Conservation (phyloP, 1,140 invertebrate genomes). For the Hypsibius dujardini region DNA sequence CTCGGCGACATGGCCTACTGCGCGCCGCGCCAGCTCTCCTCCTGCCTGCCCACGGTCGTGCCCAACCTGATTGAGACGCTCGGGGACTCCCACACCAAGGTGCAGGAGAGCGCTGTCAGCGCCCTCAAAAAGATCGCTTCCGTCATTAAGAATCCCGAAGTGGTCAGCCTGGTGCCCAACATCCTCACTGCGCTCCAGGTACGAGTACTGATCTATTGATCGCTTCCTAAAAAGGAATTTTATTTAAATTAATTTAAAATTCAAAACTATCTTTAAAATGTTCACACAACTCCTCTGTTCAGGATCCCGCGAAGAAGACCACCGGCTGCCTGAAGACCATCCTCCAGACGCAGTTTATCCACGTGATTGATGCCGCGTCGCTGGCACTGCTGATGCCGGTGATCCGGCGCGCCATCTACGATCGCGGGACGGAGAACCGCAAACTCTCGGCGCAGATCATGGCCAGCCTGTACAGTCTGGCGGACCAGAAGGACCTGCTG, state of each 20-base stretch:
- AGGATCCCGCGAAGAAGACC: slow-evolving; percentile 91
- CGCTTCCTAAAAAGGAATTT: too few species aligned
- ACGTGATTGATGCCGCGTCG: slow-evolving; percentile 96
- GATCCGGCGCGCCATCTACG: slow-evolving; percentile 85
- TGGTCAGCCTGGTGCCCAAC: slow-evolving; percentile 64
- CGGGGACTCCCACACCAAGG: slow-evolving; percentile 89
- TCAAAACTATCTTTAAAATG: too few species aligned
- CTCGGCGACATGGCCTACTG: slow-evolving; percentile 94
- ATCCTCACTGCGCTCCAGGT: slow-evolving; percentile 72
- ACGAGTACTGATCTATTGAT: too few species aligned
- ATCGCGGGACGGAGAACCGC: slow-evolving; percentile 84
- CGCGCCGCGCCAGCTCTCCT: slow-evolving; percentile 92
- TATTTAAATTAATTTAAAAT: too few species aligned
- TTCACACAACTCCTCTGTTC: too few species aligned
- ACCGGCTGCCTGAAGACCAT: slow-evolving; percentile 73
- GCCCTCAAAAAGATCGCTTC: slow-evolving; percentile 89
- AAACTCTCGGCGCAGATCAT: slow-evolving; percentile 98
- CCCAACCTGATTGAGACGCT: slow-evolving; percentile 94
- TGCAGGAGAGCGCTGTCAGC: slow-evolving; percentile 86
- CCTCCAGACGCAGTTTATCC: slow-evolving; percentile 91
- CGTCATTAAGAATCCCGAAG: slow-evolving; percentile 95
- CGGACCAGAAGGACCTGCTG: slow-evolving; percentile 90
- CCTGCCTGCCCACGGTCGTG: slow-evolving; percentile 89
- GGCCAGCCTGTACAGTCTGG: slow-evolving; percentile 97
- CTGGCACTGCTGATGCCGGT: slow-evolving; percentile 97